A percentile compares a stretch with the other conserved stretches of the same genome.
These are phyloP conservation scores for Pedionomus torquatus DNA, from an alignment of 2,113 vertebrate species.

Conservation along the genomic window DNA sequence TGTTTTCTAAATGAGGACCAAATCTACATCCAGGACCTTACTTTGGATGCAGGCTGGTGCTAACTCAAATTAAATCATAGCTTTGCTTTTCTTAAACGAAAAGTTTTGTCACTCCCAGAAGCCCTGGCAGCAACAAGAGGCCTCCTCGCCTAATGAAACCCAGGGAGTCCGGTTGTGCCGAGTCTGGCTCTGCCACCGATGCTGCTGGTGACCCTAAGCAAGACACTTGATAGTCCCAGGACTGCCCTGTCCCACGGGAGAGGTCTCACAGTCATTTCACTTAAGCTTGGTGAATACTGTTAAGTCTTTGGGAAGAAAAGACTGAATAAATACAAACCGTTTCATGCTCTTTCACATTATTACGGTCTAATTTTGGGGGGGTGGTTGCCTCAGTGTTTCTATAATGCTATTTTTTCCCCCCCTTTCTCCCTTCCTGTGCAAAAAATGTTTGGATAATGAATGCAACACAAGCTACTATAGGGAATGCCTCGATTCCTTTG, in stretches of 20 bases:
- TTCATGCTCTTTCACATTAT: not conserved
- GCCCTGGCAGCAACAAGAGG: not conserved
- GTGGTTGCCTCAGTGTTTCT: not conserved
- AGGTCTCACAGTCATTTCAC: not conserved
- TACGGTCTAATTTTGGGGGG: not conserved
- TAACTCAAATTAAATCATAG: not conserved
- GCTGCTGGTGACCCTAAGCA: not conserved
- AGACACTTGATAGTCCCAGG: not conserved
- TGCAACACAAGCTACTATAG: not conserved
- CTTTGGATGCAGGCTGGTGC: not conserved
- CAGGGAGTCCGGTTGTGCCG: accelerated
- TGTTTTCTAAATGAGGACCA: not conserved
- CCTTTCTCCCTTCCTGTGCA: not conserved
- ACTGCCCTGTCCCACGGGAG: not conserved
- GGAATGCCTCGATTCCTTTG: not conserved
- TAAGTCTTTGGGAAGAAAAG: not conserved
- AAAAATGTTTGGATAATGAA: not conserved
- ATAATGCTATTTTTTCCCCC: not conserved
- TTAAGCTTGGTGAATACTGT: not conserved
- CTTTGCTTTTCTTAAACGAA: not conserved
- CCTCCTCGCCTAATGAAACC: not conserved
- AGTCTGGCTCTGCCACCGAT: not conserved
- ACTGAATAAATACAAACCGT: not conserved
- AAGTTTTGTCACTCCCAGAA: not conserved
- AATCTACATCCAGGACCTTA: not conserved